These are phyloP conservation scores for Mastigias papua DNA, from an alignment of 30 jellyfish, hydroid and myxozoan species.

Conservation along the genomic window DNA sequence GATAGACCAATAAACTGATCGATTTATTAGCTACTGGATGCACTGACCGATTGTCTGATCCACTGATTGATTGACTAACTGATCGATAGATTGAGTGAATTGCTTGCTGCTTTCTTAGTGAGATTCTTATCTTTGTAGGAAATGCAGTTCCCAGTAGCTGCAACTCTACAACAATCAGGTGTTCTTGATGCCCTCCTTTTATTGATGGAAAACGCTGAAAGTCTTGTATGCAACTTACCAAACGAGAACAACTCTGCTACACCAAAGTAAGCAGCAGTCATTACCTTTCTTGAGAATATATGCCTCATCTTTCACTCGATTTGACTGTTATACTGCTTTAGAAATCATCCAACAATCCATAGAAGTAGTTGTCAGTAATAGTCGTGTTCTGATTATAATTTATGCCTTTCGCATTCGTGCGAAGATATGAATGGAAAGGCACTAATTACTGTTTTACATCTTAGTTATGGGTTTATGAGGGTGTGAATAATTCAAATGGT, in stretches of 20 bases:
- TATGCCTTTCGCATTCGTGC: too few relatives aligned
- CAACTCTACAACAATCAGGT: slow-evolving; percentile 29
- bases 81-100: neutral
- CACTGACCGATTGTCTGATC: neutral
- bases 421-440: too few relatives aligned
- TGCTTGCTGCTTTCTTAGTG: neutral
- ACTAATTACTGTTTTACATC: too few relatives aligned
- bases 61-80: neutral
- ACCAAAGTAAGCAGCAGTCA: slow-evolving; percentile 32
- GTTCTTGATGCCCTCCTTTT: slow-evolving; percentile 14
- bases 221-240: slow-evolving; percentile 6
- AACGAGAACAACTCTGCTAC: neutral
- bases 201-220: slow-evolving; percentile 36
- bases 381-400: too few relatives aligned
- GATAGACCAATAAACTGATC: neutral
- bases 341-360: too few relatives aligned
- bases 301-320: too few relatives aligned
- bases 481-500: too few relatives aligned
- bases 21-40: neutral
- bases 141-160: slow-evolving; percentile 70
- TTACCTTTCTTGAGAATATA: too few relatives aligned
- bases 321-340: too few relatives aligned
- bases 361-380: too few relatives aligned
- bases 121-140: slow-evolving; percentile 6
- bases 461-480: too few relatives aligned